Evolutionary conservation across 2,113 vertebrate genomes (phyloP).

Genomic region (Mobula hypostoma): DNA sequence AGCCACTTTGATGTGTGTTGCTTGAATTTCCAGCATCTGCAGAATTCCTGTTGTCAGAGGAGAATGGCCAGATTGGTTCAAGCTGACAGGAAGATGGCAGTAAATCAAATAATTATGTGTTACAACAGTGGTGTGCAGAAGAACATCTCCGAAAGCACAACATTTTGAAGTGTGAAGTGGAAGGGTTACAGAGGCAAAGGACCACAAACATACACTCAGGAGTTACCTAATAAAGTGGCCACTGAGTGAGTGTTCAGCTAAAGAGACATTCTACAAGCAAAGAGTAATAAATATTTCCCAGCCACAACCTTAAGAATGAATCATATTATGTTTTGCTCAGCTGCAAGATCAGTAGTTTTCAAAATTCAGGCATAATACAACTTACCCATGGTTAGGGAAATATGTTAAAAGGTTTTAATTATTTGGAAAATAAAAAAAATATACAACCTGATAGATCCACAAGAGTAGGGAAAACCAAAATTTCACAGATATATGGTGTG

Average conservation of each 20-base stretch:
- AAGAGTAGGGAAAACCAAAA: not conserved
- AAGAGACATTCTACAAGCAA: not conserved
- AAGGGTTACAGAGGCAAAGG: no score
- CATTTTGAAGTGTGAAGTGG: no score
- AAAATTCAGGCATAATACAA: not conserved
- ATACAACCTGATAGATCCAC: not conserved
- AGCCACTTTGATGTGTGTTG: no score
- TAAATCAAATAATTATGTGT: no score
- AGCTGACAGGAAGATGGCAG: no score
- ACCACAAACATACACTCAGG: no score
- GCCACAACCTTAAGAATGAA: not conserved
- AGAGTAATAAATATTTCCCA: not conserved
- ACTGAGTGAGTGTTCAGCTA: not conserved
- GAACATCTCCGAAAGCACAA: no score
- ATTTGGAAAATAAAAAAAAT: not conserved
- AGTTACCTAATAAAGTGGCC: no score
- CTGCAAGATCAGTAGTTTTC: not conserved
- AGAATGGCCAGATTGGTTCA: no score
- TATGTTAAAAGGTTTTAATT: not conserved
- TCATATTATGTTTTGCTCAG: not conserved
- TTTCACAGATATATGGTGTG: not conserved
- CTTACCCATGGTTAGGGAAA: not conserved
- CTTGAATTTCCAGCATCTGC: no score
- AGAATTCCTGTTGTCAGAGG: no score
- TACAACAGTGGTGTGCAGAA: no score